Percentiles rank a stretch among this genome's conserved stretches.
phyloP scores from a whole-genome alignment of 2,797 vertebrate genomes.

The Hypotaenidia philippensis region DNA sequence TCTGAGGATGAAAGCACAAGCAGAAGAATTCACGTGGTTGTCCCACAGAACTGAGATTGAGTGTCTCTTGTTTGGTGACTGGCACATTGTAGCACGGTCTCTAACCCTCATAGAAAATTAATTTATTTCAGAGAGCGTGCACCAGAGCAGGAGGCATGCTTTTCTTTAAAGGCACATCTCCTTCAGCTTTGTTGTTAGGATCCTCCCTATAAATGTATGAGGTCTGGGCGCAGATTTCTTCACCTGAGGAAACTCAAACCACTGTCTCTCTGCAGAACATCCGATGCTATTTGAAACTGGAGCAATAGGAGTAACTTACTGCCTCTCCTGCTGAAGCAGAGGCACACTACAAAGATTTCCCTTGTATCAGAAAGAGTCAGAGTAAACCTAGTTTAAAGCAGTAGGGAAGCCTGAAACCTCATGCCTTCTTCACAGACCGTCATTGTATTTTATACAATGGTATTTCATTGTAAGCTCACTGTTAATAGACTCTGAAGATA shows the following conservation, averaged over 20 bases:
- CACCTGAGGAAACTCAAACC: not conserved
- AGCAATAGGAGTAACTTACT: not conserved
- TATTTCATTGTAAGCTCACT: not conserved
- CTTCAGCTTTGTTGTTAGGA: not conserved
- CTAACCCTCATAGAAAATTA: not conserved
- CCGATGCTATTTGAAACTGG: not conserved
- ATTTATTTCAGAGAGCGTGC: not conserved
- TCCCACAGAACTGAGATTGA: not conserved
- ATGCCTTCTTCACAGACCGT: not conserved
- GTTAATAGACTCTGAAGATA: not conserved
- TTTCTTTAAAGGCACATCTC: not conserved
- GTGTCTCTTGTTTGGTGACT: not conserved
- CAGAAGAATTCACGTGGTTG: not conserved
- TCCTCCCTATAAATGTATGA: not conserved
- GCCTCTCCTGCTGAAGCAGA: not conserved
- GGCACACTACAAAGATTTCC: conserved; percentile 1
- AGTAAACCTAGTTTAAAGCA: conserved; percentile 22
- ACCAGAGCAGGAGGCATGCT: not conserved
- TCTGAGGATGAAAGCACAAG: not conserved
- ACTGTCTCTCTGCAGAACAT: not conserved
- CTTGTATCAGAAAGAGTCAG: not conserved
- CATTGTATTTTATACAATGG: not conserved
- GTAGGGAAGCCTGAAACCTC: not conserved
- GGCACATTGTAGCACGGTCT: not conserved
- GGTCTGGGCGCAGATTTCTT: not conserved